Percentiles rank a stretch among this genome's conserved stretches.
phyloP scores from a whole-genome alignment of 2,113 vertebrate species.

The Pristiophorus japonicus region DNA sequence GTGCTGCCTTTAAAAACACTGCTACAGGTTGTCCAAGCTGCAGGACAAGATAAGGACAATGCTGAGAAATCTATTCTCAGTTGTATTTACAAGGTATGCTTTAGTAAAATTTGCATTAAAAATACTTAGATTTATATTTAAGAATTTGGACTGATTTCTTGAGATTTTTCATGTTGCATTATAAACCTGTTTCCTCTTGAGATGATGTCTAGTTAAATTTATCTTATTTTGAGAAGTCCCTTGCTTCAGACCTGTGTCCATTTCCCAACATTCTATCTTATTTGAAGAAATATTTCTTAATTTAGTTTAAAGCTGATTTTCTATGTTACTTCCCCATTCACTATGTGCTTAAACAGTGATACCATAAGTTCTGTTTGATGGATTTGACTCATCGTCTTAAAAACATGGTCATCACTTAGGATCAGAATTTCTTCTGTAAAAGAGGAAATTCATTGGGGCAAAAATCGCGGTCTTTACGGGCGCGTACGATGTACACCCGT shows the following conservation, averaged over 20 bases:
- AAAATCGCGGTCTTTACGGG: too few relatives aligned
- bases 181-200: not conserved
- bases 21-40: constrained; percentile 73
- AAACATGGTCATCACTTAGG: not conserved
- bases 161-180: not conserved
- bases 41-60: constrained; percentile 75
- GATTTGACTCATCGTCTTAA: not conserved
- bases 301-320: not conserved
- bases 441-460: not conserved
- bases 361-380: not conserved
- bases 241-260: not conserved
- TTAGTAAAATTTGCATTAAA: not conserved
- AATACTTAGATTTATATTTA: not conserved
- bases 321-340: not conserved
- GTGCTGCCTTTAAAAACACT: constrained; percentile 83
- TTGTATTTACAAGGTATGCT: constrained; percentile 87
- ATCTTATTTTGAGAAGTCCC: not conserved
- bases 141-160: not conserved
- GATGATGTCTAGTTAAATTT: not conserved
- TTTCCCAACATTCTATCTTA: not conserved
- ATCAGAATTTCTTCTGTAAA: not conserved
- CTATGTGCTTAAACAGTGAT: not conserved
- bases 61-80: constrained; percentile 82
- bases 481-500: too few relatives aligned
- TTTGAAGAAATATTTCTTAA: not conserved